Base-by-base conservation (phyloP, 2,888 invertebrate genomes). In the Drosophila prostipennis region DNA sequence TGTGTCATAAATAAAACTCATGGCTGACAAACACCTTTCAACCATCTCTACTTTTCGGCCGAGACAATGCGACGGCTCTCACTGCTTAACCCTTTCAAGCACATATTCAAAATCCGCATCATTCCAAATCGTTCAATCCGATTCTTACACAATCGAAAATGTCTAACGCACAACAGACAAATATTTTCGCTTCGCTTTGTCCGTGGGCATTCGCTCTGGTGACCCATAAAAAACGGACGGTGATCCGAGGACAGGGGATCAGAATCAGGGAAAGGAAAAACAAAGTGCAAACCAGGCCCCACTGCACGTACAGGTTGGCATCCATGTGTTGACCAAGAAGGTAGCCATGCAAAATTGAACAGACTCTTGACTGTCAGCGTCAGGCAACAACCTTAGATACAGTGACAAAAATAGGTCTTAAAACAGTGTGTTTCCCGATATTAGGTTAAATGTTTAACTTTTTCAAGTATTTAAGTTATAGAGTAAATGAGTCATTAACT, bases 291-390 rank as follows among this genome's bases (percentile, higher is more conserved):
- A n/a, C 11, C 37, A n/a, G 34, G 36, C 32, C 29, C 34, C 43
- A n/a, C 36, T 69, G 40, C 58, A 61, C 45, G 51, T 45, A 32
- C 39, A 54, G 48, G 65, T 53, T 23, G 45, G 36, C 46, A 48
- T 48, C 64, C 65, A 37, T 46, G 51, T 64, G 64, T 72, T 61
- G 63, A 51, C 72, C 70, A 72, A 71, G 64, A 57, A 69, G 74
- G 48, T 68, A 60, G 55, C 76, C 73, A 78, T 87, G 79, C 79
- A 80, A 78, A 87, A 87, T 84, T 80, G 69, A 82, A 75, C 85
- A 77, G 77, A 71, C 85, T 79, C 87, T 79, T 87, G 81, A 72
- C 72, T 79, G 82, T 45, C 87, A 82, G 48, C 52, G 43, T 40
- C 46, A 51, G 54, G 58, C 36, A 58, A 53, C 53, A 53, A 57